Percentiles rank a stretch among this genome's conserved stretches.
phyloP scores from a whole-genome alignment of 2,888 invertebrate genomes.

The Oeneis ivallda region DNA sequence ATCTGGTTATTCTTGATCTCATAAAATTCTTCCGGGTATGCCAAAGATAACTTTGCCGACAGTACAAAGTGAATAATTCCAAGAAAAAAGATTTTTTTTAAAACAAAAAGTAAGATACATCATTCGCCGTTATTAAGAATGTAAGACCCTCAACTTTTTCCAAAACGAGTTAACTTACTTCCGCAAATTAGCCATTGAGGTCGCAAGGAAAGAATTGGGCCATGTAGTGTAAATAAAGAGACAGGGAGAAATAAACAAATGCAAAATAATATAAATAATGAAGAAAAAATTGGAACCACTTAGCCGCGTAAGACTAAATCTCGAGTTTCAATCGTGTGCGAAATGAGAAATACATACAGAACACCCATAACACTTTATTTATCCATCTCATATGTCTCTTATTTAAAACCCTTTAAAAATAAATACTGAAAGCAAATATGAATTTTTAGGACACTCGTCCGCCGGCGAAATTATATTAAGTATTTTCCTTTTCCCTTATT shows the following conservation, averaged over 20 bases:
- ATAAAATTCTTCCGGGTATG: not conserved
- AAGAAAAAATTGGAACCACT: constrained; percentile 42
- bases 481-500: constrained; percentile 15
- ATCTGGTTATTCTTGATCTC: not conserved
- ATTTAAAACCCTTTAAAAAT: constrained; percentile 24
- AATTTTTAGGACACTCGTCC: not conserved
- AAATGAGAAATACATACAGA: constrained; percentile 31
- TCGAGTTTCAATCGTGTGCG: constrained; percentile 38
- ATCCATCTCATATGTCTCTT: constrained; percentile 26
- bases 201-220: constrained; percentile 26
- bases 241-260: constrained; percentile 25
- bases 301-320: constrained; percentile 36
- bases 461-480: not conserved
- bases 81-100: not conserved
- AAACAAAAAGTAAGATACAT: not conserved
- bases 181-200: constrained; percentile 28
- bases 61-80: not conserved
- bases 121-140: not conserved
- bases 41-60: not conserved
- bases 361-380: constrained; percentile 30
- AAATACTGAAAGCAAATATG: constrained; percentile 2
- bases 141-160: constrained; percentile 13
- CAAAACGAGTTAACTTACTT: constrained; percentile 13
- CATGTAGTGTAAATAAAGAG: constrained; percentile 29
- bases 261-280: constrained; percentile 27